Conservation (phyloP, 2,797 vertebrate species). For the Hippocampus kuda region DNA sequence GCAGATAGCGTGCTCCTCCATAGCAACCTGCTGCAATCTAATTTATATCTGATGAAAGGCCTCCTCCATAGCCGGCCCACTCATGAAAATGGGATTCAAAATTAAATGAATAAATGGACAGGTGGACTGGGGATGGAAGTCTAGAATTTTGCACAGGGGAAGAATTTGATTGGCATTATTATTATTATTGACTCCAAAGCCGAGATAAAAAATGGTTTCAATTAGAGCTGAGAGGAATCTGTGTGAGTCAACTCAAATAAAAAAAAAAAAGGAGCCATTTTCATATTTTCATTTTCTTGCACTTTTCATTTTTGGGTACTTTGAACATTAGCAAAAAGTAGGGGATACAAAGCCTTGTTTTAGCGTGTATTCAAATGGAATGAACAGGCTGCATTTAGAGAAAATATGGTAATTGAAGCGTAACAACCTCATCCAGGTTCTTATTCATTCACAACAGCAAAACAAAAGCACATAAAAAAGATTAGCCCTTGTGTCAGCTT, state of each 20-base stretch:
- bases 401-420: neutral
- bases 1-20: conserved; percentile 37
- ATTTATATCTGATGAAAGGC: conserved; percentile 56
- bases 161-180: conserved; percentile 8
- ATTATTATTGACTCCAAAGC: conserved; percentile 9
- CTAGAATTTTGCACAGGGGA: conserved; percentile 2
- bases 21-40: conserved; percentile 47
- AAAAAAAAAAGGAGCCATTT: conserved; percentile 2
- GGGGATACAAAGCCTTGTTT: neutral
- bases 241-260: neutral
- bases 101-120: conserved; percentile 42
- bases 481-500: neutral
- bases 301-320: neutral
- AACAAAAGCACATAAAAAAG: conserved; percentile 1
- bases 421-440: neutral
- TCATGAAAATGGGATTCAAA: conserved; percentile 42
- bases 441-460: neutral
- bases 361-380: neutral
- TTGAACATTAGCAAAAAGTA: neutral
- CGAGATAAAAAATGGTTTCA: neutral
- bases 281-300: neutral
- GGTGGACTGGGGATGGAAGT: conserved; percentile 25
- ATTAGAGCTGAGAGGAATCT: neutral
- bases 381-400: neutral
- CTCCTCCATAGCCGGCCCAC: conserved; percentile 28